phyloP scores from a whole-genome alignment of 2,888 invertebrate genomes.

The Parapristionchus giblindavisi region DNA sequence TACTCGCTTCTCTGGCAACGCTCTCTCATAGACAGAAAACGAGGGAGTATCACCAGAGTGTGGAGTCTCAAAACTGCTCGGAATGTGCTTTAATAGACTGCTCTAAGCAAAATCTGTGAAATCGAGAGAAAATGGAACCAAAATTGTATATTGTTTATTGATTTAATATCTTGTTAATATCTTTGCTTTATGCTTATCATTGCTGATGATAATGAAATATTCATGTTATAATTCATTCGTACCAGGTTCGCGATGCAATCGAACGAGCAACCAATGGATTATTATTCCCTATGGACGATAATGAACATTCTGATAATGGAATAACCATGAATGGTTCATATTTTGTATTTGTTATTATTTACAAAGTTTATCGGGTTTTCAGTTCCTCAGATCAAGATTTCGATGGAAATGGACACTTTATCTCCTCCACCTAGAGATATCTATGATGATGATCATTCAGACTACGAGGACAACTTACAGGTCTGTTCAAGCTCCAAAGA shows the following conservation, averaged over 20 bases:
- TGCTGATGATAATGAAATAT: not conserved
- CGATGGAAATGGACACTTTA: not conserved
- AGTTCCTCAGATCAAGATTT: not conserved
- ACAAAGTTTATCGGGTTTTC: no score
- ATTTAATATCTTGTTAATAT: not conserved
- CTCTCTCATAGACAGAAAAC: not conserved
- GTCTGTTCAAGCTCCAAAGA: no score
- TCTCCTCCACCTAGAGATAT: not conserved
- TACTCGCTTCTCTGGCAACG: not conserved
- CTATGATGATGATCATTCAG: slow-evolving; percentile 25
- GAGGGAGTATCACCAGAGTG: no score
- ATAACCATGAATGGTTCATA: not conserved
- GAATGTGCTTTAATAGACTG: no score
- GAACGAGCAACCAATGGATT: slow-evolving; percentile 15
- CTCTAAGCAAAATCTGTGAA: no score
- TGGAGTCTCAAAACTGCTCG: no score
- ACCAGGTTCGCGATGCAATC: slow-evolving; percentile 24
- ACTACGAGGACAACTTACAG: slow-evolving; percentile 36
- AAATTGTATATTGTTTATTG: no score
- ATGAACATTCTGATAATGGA: not conserved
- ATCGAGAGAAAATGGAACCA: no score
- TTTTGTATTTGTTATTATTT: not conserved
- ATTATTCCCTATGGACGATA: slow-evolving; percentile 9
- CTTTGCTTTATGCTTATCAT: not conserved
- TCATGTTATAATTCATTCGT: not conserved